A percentile compares a stretch with the other conserved stretches of the same genome.
Conservation (phyloP, 2,113 vertebrate species). For the Cyrtonyx montezumae region DNA sequence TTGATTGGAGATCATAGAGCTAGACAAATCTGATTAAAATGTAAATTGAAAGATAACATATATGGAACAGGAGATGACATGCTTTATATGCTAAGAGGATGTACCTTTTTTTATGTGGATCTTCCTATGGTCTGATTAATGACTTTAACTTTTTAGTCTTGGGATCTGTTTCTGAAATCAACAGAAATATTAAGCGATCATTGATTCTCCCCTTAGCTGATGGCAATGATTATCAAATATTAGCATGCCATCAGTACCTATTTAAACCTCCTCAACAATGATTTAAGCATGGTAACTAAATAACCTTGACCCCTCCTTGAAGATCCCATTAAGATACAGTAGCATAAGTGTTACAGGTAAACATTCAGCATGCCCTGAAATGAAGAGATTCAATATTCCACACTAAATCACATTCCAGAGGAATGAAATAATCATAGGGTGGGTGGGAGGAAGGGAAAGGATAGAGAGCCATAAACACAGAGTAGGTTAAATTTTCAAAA, state of each 20-base stretch:
- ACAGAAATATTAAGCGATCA: slow-evolving; percentile 33
- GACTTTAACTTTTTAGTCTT: slow-evolving; percentile 65
- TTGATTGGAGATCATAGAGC: slow-evolving; percentile 1
- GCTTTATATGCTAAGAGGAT: slow-evolving; percentile 44
- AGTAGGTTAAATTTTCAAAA: slow-evolving; percentile 31
- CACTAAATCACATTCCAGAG: slow-evolving; percentile 62
- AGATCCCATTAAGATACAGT: slow-evolving; percentile 59
- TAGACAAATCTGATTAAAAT: slow-evolving; percentile 49
- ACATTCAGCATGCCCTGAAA: slow-evolving; percentile 14
- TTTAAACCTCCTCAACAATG: slow-evolving; percentile 42
- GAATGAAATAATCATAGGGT: slow-evolving; percentile 53
- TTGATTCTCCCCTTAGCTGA: slow-evolving; percentile 28
- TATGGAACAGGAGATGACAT: slow-evolving; percentile 65
- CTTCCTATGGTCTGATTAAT: slow-evolving; percentile 69
- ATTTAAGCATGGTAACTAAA: slow-evolving; percentile 58
- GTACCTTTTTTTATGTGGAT: slow-evolving; percentile 67
- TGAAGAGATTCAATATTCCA: slow-evolving; percentile 40
- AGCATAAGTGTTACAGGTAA: slow-evolving; percentile 10
- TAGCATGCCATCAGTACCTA: slow-evolving; percentile 38
- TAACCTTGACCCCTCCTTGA: slow-evolving; percentile 50
- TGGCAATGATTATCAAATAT: slow-evolving; percentile 41
- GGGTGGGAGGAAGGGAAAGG: background rate
- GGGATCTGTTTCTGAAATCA: slow-evolving; percentile 29
- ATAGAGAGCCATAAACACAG: slow-evolving; percentile 40
- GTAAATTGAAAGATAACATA: slow-evolving; percentile 43